phyloP scores from a whole-genome alignment of 2,797 vertebrate species.

The Phoxinus dragarum region DNA sequence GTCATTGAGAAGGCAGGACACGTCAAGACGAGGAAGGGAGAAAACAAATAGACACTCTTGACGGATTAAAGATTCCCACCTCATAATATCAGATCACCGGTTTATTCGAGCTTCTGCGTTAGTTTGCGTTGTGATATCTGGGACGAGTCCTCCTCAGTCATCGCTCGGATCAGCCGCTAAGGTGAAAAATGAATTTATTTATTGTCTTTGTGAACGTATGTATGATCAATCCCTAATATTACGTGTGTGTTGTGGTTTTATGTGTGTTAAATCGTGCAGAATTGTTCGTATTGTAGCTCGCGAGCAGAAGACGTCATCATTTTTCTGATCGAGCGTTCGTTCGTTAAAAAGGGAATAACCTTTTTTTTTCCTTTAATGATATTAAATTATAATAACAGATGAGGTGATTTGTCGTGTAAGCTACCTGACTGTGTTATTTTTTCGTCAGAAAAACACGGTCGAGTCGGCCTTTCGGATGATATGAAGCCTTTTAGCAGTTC shows the following conservation, averaged over 20 bases:
- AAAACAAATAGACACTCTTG: conserved; percentile 39
- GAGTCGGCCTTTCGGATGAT: conserved; percentile 45
- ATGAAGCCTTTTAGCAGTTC: conserved; percentile 55
- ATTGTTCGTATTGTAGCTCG: conserved; percentile 15
- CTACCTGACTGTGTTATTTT: conserved; percentile 8
- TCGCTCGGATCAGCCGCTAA: conserved; percentile 78
- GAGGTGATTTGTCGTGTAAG: background rate
- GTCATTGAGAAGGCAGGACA: conserved; percentile 88
- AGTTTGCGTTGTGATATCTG: conserved; percentile 60
- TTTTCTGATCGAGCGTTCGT: conserved; percentile 50
- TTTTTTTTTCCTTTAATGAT: background rate
- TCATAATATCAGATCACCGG: conserved; percentile 20
- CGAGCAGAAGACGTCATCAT: conserved; percentile 65
- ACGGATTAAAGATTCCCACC: conserved; percentile 29
- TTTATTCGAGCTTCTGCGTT: conserved; percentile 69
- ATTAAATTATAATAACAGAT: too few relatives aligned
- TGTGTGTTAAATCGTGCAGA: background rate
- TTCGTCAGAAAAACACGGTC: conserved; percentile 23
- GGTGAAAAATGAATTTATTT: conserved; percentile 72
- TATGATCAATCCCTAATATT: background rate
- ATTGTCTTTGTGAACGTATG: conserved; percentile 54
- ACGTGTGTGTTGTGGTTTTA: background rate
- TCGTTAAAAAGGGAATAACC: conserved; percentile 41
- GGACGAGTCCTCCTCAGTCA: conserved; percentile 70
- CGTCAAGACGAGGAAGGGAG: conserved; percentile 79